Conservation (phyloP, 2,113 vertebrate genomes). For the Ictidomys tridecemlineatus region DNA sequence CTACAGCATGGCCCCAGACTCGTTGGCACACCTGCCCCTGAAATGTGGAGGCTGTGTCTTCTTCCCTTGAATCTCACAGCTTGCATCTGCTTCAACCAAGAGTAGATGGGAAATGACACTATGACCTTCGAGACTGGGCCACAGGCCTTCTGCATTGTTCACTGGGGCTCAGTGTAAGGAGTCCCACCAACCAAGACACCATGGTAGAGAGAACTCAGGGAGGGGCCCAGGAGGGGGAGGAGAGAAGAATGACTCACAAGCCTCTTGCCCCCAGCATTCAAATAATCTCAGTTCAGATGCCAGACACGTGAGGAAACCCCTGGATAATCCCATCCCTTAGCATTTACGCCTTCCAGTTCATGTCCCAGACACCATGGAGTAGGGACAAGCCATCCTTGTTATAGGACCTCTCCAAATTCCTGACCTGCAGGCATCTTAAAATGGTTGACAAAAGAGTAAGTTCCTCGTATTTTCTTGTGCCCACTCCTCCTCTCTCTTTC, state of each 20-base stretch:
- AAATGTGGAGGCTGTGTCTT: not conserved
- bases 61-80: not conserved
- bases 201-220: not conserved
- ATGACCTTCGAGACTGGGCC: not conserved
- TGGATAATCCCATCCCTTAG: not conserved
- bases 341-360: not conserved
- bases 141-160: not conserved
- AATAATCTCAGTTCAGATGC: not conserved
- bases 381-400: not conserved
- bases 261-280: not conserved
- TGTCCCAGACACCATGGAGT: not conserved
- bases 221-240: not conserved
- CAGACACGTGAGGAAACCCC: not conserved
- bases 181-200: not conserved
- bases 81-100: not conserved
- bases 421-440: not conserved
- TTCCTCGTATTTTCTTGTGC: not conserved
- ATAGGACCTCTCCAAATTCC: not conserved
- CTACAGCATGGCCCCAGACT: not conserved
- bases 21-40: not conserved
- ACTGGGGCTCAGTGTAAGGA: not conserved
- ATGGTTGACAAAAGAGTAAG: not conserved
- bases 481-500: not conserved
- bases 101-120: not conserved
- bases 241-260: not conserved